phyloP scores from a whole-genome alignment of 2,113 vertebrate species.

The Rhea pennata region DNA sequence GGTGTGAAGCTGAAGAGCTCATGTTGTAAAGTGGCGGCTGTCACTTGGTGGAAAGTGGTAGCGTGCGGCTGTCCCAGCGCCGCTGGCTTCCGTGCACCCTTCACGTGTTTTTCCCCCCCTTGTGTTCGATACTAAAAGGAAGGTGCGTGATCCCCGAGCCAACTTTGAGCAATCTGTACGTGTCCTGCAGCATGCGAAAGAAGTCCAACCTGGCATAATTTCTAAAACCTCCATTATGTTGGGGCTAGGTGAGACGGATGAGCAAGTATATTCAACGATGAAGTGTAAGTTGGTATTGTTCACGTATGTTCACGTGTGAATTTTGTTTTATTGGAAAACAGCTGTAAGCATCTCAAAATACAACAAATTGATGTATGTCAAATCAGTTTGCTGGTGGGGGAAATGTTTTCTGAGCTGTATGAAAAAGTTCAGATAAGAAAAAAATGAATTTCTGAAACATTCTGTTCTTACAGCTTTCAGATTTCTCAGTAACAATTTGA shows the following conservation, averaged over 20 bases:
- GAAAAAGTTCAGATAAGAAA: neutral
- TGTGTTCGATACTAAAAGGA: conserved; percentile 68
- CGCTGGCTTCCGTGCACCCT: neutral
- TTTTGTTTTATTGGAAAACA: neutral
- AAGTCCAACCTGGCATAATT: conserved; percentile 82
- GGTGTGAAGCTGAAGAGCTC: accelerated
- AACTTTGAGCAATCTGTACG: conserved; percentile 90
- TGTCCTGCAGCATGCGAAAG: conserved; percentile 88
- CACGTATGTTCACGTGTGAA: neutral
- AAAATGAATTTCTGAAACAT: neutral
- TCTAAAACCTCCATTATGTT: conserved; percentile 98
- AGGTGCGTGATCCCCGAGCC: conserved; percentile 92
- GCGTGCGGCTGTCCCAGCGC: accelerated
- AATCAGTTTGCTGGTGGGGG: neutral
- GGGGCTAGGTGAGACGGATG: conserved; percentile 91
- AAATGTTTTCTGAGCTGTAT: neutral
- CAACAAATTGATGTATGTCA: neutral
- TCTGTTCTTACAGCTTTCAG: neutral
- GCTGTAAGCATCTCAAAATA: neutral
- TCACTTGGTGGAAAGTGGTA: accelerated
- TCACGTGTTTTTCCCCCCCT: neutral
- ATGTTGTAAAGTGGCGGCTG: accelerated
- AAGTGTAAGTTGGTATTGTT: conserved; percentile 75
- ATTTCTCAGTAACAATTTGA: neutral
- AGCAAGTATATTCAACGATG: conserved; percentile 85